Base-by-base conservation (phyloP, 2,113 vertebrate species). In the Pterocles burchelli region DNA sequence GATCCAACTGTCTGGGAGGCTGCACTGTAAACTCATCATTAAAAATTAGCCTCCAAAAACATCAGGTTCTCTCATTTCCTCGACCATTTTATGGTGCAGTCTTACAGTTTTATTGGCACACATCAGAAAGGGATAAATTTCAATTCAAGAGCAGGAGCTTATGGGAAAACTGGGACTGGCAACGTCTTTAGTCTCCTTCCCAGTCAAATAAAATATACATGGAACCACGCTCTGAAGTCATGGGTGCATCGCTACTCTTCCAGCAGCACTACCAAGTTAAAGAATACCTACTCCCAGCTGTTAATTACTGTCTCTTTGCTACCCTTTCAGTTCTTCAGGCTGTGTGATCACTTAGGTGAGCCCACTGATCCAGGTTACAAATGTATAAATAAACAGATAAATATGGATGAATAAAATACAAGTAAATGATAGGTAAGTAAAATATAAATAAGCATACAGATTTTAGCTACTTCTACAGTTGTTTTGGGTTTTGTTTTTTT, bases 31-130 rank as follows among this genome's bases (percentile, higher is more conserved):
- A 87, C 76, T 85, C 77, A 52, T 74, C 38, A 14, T 48, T 72
- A 87, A 87, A 93, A 97, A 92, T 81, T 75, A 87, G 57, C 61
- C 57, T 72, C 86, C 65, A 38, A 93, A 95, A 63, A n/a, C 52
- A 80, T 78, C 73, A 78, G 36, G 48, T 90, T 90, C 80, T 94
- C 76, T 94, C 73, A 78, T 95, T 97, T 92, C 80, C 86, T 87
- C 75, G 52, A 57, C 52, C 29, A 19, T 81, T 92, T 93, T 75
- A 92, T 63, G 65, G 80, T 5, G 2, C 12, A 22, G 59, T 17
- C 76, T 86, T 58, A 81, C 34, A 13, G 80, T 52, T 95, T 89
- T 82, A 91, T 59, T 75, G 68, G 86, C 61, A 81, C 24, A 48
- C 57, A 68, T 75, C 66, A 91, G 80, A 78, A 77, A 92, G 55